Percentiles rank a stretch among this genome's conserved stretches.
These are phyloP conservation scores for Eciton burchellii DNA, from an alignment of 1,140 invertebrate genomes.

Conservation along the genomic window DNA sequence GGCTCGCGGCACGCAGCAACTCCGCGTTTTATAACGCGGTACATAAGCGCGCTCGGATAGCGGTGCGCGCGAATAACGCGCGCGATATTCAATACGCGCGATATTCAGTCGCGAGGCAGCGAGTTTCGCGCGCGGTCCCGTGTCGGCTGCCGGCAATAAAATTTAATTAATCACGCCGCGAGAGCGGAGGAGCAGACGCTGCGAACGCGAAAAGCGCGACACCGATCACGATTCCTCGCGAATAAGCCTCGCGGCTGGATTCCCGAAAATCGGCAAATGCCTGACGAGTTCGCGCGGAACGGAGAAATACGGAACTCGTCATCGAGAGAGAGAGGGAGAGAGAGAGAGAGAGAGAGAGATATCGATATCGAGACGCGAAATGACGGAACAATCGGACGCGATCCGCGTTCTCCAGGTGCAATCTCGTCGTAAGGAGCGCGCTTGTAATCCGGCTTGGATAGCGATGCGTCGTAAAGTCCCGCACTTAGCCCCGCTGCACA, in stretches of 20 bases:
- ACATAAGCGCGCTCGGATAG: slow-evolving; percentile 12
- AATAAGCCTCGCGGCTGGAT: neutral
- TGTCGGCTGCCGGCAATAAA: neutral
- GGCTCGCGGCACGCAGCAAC: slow-evolving; percentile 13
- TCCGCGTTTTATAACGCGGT: slow-evolving; percentile 44
- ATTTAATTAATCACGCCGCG: neutral
- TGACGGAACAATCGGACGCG: neutral
- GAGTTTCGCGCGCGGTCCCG: neutral
- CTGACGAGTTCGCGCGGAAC: no score
- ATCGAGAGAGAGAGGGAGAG: no score
- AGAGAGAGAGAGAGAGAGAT: no score
- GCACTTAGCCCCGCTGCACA: neutral
- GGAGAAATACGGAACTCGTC: no score
- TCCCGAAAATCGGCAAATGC: no score
- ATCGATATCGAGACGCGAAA: neutral
- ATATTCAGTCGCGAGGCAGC: neutral
- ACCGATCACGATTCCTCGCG: neutral
- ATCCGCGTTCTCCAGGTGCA: neutral
- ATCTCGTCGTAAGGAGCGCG: neutral
- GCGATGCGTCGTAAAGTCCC: slow-evolving; percentile 41
- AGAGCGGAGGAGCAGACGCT: neutral
- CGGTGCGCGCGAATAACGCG: no score
- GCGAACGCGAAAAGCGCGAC: no score
- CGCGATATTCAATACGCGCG: no score
- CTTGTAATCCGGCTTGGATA: slow-evolving; percentile 26